A percentile compares a stretch with the other conserved stretches of the same genome.
Conservation (phyloP, 2,797 vertebrate genomes). For the Coluber constrictor region DNA sequence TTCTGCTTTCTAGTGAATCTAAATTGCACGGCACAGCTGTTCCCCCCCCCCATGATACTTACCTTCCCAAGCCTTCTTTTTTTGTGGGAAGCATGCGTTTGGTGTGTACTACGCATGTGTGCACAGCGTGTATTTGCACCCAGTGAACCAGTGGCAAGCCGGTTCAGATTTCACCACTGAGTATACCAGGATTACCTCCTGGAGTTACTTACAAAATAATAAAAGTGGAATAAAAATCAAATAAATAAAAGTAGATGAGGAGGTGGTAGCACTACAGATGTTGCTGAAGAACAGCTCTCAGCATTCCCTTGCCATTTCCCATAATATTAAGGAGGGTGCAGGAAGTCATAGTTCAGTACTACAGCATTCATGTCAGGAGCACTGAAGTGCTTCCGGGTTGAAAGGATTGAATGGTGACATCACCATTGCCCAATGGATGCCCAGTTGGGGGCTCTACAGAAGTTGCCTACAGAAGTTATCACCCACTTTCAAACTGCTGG, state of each 20-base stretch:
- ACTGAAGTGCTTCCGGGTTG: background rate
- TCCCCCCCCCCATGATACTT: too few species aligned
- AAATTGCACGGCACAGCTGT: too few species aligned
- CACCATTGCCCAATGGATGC: background rate
- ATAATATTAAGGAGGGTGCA: background rate
- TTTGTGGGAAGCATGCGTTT: too few species aligned
- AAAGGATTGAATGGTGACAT: background rate
- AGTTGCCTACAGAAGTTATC: background rate
- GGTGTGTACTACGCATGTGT: too few species aligned
- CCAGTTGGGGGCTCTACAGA: background rate
- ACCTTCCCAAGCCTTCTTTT: too few species aligned
- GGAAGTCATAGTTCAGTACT: background rate
- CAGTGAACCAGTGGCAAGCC: too few species aligned
- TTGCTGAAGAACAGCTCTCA: background rate
- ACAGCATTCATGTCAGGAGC: background rate
- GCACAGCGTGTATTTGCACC: too few species aligned
- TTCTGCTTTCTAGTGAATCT: too few species aligned
- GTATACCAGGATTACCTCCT: background rate
- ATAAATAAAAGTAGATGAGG: background rate
- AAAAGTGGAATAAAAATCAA: background rate
- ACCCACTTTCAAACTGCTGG: background rate
- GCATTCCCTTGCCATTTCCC: background rate
- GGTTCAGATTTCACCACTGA: too few species aligned
- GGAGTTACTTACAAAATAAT: background rate
- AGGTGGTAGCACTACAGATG: background rate